A percentile compares a stretch with the other conserved stretches of the same genome.
These are phyloP conservation scores for Loriculus beryllinus DNA, from an alignment of 2,797 vertebrate species.

Conservation along the genomic window DNA sequence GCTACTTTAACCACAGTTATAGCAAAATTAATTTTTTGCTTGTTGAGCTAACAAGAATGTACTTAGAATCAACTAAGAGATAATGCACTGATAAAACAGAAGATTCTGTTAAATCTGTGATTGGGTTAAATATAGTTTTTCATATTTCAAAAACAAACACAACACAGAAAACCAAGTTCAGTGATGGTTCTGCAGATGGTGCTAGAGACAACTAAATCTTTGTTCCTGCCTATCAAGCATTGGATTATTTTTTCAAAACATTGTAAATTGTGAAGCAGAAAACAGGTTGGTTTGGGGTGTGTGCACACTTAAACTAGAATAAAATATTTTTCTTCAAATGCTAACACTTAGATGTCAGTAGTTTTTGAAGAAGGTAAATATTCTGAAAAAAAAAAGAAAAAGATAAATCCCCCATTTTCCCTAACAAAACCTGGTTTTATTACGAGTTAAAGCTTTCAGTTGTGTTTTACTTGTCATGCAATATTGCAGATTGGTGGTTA, in stretches of 20 bases:
- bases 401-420: background rate
- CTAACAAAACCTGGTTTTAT: background rate
- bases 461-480: constrained; percentile 22
- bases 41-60: background rate
- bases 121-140: background rate
- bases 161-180: background rate
- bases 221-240: background rate
- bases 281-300: rapidly evolving
- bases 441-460: background rate
- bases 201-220: background rate
- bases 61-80: background rate
- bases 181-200: background rate
- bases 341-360: background rate
- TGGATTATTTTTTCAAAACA: background rate
- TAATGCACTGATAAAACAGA: background rate
- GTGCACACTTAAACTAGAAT: background rate
- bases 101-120: background rate
- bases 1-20: background rate
- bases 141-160: background rate
- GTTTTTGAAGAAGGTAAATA: background rate
- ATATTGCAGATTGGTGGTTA: constrained; percentile 10
- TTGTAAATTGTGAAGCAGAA: background rate
- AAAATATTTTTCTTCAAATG: background rate
- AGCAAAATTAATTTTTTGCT: background rate
- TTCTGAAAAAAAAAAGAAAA: background rate